phyloP scores from a whole-genome alignment of 2,113 vertebrate species.

The Vireo altiloquus region DNA sequence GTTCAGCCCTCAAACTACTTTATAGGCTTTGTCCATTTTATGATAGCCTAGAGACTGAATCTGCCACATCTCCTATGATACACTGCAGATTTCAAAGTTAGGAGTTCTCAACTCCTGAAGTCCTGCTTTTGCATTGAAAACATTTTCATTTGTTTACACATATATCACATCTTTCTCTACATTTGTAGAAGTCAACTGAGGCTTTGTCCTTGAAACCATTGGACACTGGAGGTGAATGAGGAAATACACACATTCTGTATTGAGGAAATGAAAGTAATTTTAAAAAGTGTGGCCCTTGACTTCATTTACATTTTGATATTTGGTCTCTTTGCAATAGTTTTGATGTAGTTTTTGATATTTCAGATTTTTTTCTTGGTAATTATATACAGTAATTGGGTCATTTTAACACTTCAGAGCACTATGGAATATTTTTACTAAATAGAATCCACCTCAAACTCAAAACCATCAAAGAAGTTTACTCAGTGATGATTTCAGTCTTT shows the following conservation, averaged over 20 bases:
- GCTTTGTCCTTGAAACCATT: neutral
- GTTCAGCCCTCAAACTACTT: neutral
- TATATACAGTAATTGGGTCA: neutral
- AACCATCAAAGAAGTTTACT: neutral
- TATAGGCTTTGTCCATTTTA: neutral
- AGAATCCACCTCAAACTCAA: neutral
- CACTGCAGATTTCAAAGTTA: neutral
- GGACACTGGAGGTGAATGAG: neutral
- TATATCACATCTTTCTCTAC: neutral
- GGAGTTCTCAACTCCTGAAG: neutral
- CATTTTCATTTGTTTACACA: neutral
- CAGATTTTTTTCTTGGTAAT: neutral
- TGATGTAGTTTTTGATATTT: neutral
- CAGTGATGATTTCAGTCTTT: neutral
- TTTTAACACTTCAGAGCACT: neutral
- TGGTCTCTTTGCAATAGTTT: neutral
- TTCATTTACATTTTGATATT: neutral
- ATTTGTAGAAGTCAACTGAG: neutral
- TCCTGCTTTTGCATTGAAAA: neutral
- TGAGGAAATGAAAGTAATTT: neutral
- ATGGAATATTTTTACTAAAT: neutral
- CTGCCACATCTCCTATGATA: neutral
- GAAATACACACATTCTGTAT: neutral
- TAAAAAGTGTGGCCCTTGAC: neutral
- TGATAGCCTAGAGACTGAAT: neutral